These are phyloP conservation scores for Caenorhabditis brenneri DNA, from an alignment of 1,140 invertebrate species.

Conservation along the genomic window DNA sequence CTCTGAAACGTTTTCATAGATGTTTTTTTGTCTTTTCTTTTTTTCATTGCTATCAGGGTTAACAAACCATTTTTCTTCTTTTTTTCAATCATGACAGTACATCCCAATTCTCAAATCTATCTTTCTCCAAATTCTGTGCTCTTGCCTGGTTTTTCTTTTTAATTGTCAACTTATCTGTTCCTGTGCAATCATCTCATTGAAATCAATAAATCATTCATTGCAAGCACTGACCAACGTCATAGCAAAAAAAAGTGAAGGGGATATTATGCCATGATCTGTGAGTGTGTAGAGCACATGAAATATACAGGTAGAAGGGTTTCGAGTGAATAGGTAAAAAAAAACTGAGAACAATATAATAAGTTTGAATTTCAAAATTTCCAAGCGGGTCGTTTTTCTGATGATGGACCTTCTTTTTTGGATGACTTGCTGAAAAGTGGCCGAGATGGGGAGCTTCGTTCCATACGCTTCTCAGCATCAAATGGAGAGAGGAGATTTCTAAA, in stretches of 20 bases:
- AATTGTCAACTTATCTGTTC: not conserved
- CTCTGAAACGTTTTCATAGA: not conserved
- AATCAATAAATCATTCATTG: conserved; percentile 32
- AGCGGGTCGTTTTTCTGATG: conserved; percentile 55
- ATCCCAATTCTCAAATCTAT: not conserved
- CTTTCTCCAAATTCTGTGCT: not conserved
- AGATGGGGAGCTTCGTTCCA: conserved; percentile 53
- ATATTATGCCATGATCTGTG: conserved; percentile 31
- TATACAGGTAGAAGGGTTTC: conserved; percentile 1
- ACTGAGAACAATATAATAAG: not conserved
- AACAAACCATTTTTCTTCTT: no score
- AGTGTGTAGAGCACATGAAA: conserved; percentile 15
- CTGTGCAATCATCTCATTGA: not conserved
- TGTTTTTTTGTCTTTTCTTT: not conserved
- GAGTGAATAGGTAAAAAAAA: not conserved
- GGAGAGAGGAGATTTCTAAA: conserved; percentile 56
- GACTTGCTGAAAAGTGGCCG: conserved; percentile 47
- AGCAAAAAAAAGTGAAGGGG: not conserved
- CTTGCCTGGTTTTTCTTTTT: not conserved
- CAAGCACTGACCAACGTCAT: conserved; percentile 21
- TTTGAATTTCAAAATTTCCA: conserved; percentile 51
- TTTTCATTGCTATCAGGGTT: no score
- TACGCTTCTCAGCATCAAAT: conserved; percentile 52
- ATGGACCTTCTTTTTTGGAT: conserved; percentile 47
- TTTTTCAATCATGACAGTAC: no score